Evolutionary conservation across 2,888 invertebrate genomes (phyloP), one percentile per base, ranked within the genome.

Genomic region (Oasisia sp.): DNA sequence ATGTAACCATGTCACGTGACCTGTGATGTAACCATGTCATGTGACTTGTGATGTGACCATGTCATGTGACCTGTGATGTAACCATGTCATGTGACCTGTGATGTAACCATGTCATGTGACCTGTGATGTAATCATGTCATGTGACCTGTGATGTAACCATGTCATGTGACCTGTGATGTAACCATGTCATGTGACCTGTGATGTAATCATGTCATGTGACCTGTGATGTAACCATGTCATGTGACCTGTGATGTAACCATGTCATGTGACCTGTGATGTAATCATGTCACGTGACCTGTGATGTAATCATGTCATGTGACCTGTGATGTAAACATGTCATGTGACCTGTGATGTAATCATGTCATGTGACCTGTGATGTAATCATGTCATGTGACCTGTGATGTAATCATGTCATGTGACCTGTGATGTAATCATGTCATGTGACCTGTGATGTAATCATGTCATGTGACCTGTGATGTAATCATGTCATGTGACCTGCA

Each of bases 1-100:
- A 32, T 27, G 38, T 91, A 92, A 27, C n/a, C 19, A 7, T n/a
- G 5, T 89, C 27, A 91, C 32, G 14, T 74, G n/a, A 74, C 74
- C 74, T 74, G 32, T n/a, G n/a, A n/a, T n/a, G n/a, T n/a, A n/a
- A n/a, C n/a, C n/a, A n/a, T n/a, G n/a, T n/a, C n/a, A 44, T 91
- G 91, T 91, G n/a, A 1, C 12, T 5, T 92, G 11, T 92, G 91
- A 32, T 27, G 38, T 91, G 91, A 27, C n/a, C 19, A 7, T n/a
- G 5, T 89, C 27, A 91, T 74, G 14, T 74, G n/a, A 74, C 74
- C 74, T 74, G 32, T n/a, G n/a, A n/a, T n/a, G n/a, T n/a, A n/a
- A n/a, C n/a, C n/a, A n/a, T n/a, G n/a, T n/a, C n/a, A 44, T 91
- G 91, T 91, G n/a, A 1, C 12, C n/a, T 92, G 11, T 92, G 91